Percentiles rank a stretch among this genome's conserved stretches.
These are phyloP conservation scores for Lydus trimaculatus DNA, from an alignment of 2,888 invertebrate genomes.

Conservation along the genomic window DNA sequence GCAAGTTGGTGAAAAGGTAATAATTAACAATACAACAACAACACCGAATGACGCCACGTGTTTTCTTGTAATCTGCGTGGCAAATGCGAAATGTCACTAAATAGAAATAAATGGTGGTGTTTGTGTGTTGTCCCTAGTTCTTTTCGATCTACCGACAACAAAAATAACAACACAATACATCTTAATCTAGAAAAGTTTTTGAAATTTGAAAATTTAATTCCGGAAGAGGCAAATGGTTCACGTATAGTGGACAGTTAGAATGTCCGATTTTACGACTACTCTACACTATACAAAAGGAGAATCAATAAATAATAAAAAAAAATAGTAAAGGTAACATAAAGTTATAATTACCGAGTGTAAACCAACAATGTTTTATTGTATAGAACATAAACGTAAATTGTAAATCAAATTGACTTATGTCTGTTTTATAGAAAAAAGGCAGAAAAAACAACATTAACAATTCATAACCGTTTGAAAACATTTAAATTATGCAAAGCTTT, in stretches of 20 bases:
- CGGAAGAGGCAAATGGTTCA: slow-evolving; percentile 41
- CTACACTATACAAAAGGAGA: slow-evolving; percentile 18
- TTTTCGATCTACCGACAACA: slow-evolving; percentile 19
- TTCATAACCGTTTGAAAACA: slow-evolving; percentile 23
- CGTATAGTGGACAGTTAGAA: slow-evolving; percentile 37
- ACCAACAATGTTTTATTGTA: slow-evolving; percentile 38
- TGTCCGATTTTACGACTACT: slow-evolving; percentile 33
- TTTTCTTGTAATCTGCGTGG: slow-evolving; percentile 58
- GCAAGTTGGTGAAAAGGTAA: slow-evolving; percentile 42
- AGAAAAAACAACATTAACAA: slow-evolving; percentile 19
- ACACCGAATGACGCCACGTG: slow-evolving; percentile 53
- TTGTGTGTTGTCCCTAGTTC: slow-evolving; percentile 40
- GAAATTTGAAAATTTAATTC: slow-evolving; percentile 28
- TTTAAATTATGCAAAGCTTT: slow-evolving; percentile 25
- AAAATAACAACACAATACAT: slow-evolving; percentile 2
- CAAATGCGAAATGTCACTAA: slow-evolving; percentile 61
- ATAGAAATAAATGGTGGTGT: slow-evolving; percentile 61
- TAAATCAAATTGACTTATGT: slow-evolving; percentile 32
- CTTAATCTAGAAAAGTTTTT: slow-evolving; percentile 19
- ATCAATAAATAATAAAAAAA: slow-evolving; percentile 39
- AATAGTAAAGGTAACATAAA: slow-evolving; percentile 35
- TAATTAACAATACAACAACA: slow-evolving; percentile 49
- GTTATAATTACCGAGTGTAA: slow-evolving; percentile 38
- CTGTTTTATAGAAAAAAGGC: slow-evolving; percentile 16
- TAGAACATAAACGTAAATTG: slow-evolving; percentile 27